Base-by-base conservation (phyloP, 2,888 invertebrate genomes). In the Heliconius aoede region DNA sequence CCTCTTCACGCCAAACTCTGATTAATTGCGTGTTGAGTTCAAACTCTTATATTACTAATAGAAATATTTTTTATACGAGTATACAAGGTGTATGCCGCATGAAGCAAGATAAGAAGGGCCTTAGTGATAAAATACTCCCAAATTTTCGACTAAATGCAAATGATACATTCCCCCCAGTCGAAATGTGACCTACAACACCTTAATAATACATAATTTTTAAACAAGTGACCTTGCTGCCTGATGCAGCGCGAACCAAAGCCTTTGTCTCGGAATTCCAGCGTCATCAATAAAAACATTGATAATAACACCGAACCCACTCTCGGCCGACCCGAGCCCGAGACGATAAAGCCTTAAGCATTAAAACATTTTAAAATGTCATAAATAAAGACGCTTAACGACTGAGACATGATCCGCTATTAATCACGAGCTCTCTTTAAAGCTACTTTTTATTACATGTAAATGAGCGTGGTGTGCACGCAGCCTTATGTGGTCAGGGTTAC, bases 351-450 rank as follows among this genome's bases (percentile, higher is more conserved):
- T 78, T 78, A 69, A 82, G 88, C 92, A 93, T 93, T 92, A 94
- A 93, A 93, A 88, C 90, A 88, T 91, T 93, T 93, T 93, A 92
- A 93, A 93, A 90, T 90, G 91, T 88, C 86, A 93, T 94, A 94
- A 94, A 94, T 94, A 92, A 93, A 85, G 81, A 82, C 84, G 80
- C 88, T 92, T 93, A 92, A 93, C 90, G 91, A 91, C 87, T 84
- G 83, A 82, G 86, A 87, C 88, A 84, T 88, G 90, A 87, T 84
- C 87, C 82, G 85, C 86, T 86, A 92, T 93, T 90, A 92, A 92
- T 93, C 93, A 92, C 85, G 85, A 85, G 85, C 85, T 87, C 90
- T 85, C 88, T 88, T 91, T 86, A 89, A 90, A 87, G 86, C 88
- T 88, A 89, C 88, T 87, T 91, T 93, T 93, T 93, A 93, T 92